A percentile compares a stretch with the other conserved stretches of the same genome.
Evolutionary conservation across 64 coral and sea anemone genomes (phyloP).

Genomic region (Hydrozoanthus tunicans): DNA sequence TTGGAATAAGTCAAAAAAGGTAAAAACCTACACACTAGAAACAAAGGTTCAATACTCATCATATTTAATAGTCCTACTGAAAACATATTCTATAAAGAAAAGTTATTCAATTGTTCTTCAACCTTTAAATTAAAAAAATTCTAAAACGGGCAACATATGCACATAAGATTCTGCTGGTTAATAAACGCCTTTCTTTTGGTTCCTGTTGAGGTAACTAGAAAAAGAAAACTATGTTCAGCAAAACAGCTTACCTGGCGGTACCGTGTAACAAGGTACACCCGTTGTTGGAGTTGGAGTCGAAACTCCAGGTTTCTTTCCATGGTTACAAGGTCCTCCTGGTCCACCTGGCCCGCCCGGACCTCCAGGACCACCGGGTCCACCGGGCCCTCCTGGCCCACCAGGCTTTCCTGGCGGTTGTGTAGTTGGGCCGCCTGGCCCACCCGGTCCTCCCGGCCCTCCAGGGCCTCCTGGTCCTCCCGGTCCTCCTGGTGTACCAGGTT

Average conservation of each 20-base stretch:
- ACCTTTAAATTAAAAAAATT: too few species aligned
- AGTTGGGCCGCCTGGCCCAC: slow-evolving; percentile 66
- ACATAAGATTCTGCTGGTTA: too few species aligned
- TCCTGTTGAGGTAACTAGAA: too few species aligned
- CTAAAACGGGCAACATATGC: too few species aligned
- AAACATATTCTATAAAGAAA: too few species aligned
- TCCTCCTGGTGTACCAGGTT: slow-evolving; percentile 52
- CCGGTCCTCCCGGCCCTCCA: slow-evolving; percentile 67
- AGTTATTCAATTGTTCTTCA: too few species aligned
- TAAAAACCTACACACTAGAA: too few species aligned
- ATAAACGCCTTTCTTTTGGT: too few species aligned
- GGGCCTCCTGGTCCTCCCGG: slow-evolving; percentile 71
- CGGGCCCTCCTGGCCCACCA: slow-evolving; percentile 58
- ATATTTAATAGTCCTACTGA: too few species aligned
- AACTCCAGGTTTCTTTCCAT: slow-evolving; percentile 54
- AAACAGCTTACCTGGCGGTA: slow-evolving; percentile 28
- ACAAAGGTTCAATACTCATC: too few species aligned
- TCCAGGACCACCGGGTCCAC: slow-evolving; percentile 41
- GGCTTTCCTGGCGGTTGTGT: slow-evolving; percentile 56
- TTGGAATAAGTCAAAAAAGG: too few species aligned
- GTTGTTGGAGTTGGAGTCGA: slow-evolving; percentile 52
- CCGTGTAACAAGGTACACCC: slow-evolving; percentile 47
- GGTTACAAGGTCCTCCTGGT: slow-evolving; percentile 50
- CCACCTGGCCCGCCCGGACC: slow-evolving; percentile 50
- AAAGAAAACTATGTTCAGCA: too few species aligned